phyloP scores from a whole-genome alignment of 1,140 invertebrate genomes.

The Pseudoatta argentina region DNA sequence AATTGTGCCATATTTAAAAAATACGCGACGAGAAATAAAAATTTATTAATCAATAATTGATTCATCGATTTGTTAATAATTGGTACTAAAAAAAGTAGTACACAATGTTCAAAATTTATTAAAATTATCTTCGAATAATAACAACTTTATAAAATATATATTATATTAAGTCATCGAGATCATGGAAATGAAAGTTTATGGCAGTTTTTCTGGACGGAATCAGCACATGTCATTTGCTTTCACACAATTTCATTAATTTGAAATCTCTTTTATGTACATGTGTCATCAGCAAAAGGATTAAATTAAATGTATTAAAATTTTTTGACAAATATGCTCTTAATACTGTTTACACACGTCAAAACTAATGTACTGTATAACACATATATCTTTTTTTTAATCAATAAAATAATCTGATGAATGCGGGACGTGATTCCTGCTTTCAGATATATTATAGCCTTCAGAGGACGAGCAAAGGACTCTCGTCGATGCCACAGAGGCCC shows the following conservation, averaged over 20 bases:
- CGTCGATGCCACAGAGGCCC: slow-evolving; percentile 84
- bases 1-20: slow-evolving; percentile 63
- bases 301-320: slow-evolving; percentile 2
- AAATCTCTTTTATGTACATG: background rate
- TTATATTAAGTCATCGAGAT: background rate
- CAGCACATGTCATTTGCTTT: background rate
- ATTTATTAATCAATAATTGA: background rate
- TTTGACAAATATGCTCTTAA: background rate
- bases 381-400: background rate
- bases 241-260: background rate
- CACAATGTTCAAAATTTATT: background rate
- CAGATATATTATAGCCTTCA: slow-evolving; percentile 90
- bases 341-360: background rate
- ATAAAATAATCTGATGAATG: background rate
- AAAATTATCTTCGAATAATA: background rate
- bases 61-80: background rate
- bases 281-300: background rate
- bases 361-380: background rate
- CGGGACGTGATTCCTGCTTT: slow-evolving; percentile 47
- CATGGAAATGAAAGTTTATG: too few relatives aligned
- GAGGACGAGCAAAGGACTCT: slow-evolving; percentile 88
- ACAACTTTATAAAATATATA: slow-evolving; percentile 16
- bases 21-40: background rate
- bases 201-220: background rate
- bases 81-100: background rate